Conservation (phyloP, 2,113 vertebrate species). For the Bubo bubo region DNA sequence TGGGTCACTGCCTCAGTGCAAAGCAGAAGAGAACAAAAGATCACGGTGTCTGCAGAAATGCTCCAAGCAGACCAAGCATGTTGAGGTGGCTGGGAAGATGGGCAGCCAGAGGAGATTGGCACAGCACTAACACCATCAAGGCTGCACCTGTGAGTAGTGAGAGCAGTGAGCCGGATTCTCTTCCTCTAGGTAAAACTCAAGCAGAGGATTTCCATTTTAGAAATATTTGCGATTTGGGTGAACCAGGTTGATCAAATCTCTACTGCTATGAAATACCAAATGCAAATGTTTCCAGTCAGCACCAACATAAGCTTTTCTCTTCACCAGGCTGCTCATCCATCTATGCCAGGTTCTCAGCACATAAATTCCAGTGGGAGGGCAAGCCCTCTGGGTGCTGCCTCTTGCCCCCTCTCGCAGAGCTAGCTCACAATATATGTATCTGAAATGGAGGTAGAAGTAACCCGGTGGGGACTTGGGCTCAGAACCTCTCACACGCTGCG, state of each 20-base stretch:
- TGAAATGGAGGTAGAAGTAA: neutral
- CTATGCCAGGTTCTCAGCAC: neutral
- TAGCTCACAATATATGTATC: neutral
- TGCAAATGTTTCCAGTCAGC: neutral
- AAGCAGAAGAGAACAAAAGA: neutral
- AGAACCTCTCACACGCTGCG: neutral
- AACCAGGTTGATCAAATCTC: neutral
- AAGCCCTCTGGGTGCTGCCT: rapidly evolving
- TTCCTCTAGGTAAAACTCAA: neutral
- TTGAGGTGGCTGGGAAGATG: neutral
- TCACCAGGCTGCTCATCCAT: neutral
- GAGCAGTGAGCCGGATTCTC: rapidly evolving
- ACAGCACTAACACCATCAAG: neutral
- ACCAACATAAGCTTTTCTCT: neutral
- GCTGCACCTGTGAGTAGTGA: neutral
- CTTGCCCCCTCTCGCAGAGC: neutral
- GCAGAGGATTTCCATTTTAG: neutral
- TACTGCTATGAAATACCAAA: neutral
- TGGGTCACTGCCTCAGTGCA: neutral
- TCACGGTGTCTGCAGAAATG: rapidly evolving
- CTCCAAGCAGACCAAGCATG: rapidly evolving
- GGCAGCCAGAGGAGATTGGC: neutral
- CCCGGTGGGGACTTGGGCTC: neutral
- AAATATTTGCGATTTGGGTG: neutral
- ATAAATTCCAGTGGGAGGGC: neutral